Base-by-base conservation (phyloP, 1,140 invertebrate species). In the Heliconius nattereri region DNA sequence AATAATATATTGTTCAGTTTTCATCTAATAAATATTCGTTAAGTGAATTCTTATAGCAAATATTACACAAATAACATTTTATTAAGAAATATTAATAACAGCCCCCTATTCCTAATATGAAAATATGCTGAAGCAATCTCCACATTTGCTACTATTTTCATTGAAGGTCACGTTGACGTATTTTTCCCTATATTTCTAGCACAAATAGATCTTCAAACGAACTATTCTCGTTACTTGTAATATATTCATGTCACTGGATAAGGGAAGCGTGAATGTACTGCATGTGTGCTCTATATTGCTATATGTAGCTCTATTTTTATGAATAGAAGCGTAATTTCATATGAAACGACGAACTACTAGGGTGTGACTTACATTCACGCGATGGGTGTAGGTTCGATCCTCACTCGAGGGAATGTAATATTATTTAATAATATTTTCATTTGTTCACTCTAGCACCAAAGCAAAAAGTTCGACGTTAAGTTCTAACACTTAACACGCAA, bases 151-250 rank as follows among this genome's bases (percentile, higher is more conserved):
- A 29, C 23, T 66, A 66, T 66, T 66, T 66, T 66, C 16, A 66
- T 66, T 66, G 60, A 29, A 66, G 60, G 60, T 66, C 60, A 66
- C 9, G n/a, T 66, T 13, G 26, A 66, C 11, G 23, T 66, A 66
- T 66, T 66, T 26, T 66, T 66, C 60, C 26, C 9, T 26, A 66
- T 29, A 60, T 60, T 60, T 66, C 60, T 66, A 66, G 23, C 13
- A 66, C 3, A 29, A 66, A 66, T 66, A 66, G 60, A 66, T 66
- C 60, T 66, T 66, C 71, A 45, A 73, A 73, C 20, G 23, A 45
- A 72, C 71, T 72, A 72, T 73, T 73, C 71, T 73, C 9, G 35
- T 45, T 73, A 37, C 71, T 73, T 45, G 71, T 73, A 73, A 73
- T 73, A 37, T 73, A 73, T 73, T 73, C 19, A 73, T 73, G 71